phyloP scores from a whole-genome alignment of 2,888 invertebrate species.

The Myopa testacea region DNA sequence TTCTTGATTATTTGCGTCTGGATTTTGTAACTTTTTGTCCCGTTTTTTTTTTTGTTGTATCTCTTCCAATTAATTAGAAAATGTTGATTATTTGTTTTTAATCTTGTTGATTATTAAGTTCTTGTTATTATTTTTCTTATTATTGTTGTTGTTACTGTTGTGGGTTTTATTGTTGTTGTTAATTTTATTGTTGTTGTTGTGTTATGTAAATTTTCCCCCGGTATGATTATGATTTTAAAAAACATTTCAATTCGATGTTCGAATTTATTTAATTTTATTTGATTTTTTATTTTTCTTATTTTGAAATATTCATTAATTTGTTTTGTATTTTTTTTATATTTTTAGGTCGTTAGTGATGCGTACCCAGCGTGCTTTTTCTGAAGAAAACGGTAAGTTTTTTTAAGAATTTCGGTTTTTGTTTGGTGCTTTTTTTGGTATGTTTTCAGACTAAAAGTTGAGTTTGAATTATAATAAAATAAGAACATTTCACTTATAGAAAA shows the following conservation, averaged over 20 bases:
- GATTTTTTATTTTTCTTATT: neutral
- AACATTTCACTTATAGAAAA: too few species aligned
- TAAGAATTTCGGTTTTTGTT: neutral
- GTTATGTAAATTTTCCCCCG: neutral
- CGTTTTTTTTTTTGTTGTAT: constrained; percentile 2
- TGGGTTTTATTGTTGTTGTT: neutral
- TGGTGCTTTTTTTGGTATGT: too few species aligned
- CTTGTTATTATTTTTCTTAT: neutral
- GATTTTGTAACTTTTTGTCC: neutral
- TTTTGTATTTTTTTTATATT: constrained; percentile 39
- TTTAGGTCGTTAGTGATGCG: constrained; percentile 67
- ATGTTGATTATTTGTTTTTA: neutral
- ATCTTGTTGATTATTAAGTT: neutral
- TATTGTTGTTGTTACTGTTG: neutral
- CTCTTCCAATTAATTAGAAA: constrained; percentile 17
- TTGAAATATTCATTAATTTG: constrained; percentile 5
- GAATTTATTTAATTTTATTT: neutral
- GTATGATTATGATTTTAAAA: neutral
- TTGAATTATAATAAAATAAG: too few species aligned
- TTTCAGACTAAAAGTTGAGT: too few species aligned
- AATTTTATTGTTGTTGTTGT: neutral
- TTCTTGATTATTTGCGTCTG: neutral
- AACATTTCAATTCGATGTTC: neutral
- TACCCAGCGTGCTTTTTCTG: constrained; percentile 64
- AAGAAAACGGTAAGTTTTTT: constrained; percentile 65